phyloP scores from a whole-genome alignment of 2,113 vertebrate genomes.

The Calidris pygmaea region DNA sequence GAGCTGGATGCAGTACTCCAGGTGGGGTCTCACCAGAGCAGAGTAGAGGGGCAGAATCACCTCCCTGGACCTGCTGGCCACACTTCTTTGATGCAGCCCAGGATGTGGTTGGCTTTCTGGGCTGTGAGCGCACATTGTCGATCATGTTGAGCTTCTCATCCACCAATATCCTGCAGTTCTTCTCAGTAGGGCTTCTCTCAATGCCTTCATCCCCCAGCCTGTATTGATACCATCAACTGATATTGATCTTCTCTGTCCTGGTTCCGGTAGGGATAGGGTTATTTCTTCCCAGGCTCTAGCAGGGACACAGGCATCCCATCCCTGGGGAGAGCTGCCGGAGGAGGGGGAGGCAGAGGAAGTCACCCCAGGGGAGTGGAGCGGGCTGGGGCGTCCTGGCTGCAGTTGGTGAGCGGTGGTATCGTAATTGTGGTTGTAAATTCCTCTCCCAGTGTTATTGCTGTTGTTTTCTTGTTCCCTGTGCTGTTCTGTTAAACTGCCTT shows the following conservation, averaged over 20 bases:
- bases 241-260: not conserved
- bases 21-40: not conserved
- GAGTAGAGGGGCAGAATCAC: not conserved
- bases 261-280: too few species aligned
- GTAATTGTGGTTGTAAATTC: too few species aligned
- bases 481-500: too few species aligned
- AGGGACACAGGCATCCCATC: too few species aligned
- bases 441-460: too few species aligned
- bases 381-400: too few species aligned
- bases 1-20: not conserved
- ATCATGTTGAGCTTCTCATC: not conserved
- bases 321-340: too few species aligned
- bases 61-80: not conserved
- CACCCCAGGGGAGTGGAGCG: too few species aligned
- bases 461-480: too few species aligned
- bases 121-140: not conserved
- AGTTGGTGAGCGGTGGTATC: too few species aligned
- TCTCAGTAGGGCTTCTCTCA: not conserved
- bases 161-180: not conserved
- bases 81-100: not conserved
- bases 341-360: too few species aligned
- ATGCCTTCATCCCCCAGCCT: not conserved
- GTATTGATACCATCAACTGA: not conserved
- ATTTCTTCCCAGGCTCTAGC: too few species aligned
- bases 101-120: not conserved